Evolutionary conservation across 2,888 invertebrate species (phyloP).

Genomic region (Odontomyia ornata): DNA sequence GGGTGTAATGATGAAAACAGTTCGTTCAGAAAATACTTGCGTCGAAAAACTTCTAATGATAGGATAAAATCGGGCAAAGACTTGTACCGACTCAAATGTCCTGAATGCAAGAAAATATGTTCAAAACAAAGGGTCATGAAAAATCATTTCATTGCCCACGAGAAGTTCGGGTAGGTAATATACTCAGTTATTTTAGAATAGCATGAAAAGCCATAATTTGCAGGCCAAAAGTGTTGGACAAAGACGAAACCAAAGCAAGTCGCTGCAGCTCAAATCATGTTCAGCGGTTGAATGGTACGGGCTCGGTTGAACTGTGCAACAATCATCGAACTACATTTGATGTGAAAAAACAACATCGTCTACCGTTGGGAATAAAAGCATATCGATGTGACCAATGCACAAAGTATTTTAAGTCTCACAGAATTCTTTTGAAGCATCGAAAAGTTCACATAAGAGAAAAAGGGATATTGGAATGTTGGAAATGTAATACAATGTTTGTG

Average conservation of each 20-base stretch:
- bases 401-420: not conserved
- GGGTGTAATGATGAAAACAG: not conserved
- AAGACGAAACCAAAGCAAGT: no score
- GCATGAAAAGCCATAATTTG: no score
- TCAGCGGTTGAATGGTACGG: no score
- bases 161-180: no score
- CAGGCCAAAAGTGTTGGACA: no score
- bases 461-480: not conserved
- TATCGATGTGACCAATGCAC: constrained; percentile 4
- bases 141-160: no score
- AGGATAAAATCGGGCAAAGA: not conserved
- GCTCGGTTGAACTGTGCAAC: not conserved
- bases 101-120: no score
- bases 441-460: not conserved
- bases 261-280: no score
- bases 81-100: not conserved
- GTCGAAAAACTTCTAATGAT: not conserved
- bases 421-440: not conserved
- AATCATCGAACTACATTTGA: not conserved
- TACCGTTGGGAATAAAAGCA: not conserved
- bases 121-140: no score
- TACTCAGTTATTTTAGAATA: no score
- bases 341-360: not conserved
- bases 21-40: not conserved
- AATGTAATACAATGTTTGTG: not conserved